Evolutionary conservation across 2,888 invertebrate species (phyloP).

Genomic region (Clusia tigrina): DNA sequence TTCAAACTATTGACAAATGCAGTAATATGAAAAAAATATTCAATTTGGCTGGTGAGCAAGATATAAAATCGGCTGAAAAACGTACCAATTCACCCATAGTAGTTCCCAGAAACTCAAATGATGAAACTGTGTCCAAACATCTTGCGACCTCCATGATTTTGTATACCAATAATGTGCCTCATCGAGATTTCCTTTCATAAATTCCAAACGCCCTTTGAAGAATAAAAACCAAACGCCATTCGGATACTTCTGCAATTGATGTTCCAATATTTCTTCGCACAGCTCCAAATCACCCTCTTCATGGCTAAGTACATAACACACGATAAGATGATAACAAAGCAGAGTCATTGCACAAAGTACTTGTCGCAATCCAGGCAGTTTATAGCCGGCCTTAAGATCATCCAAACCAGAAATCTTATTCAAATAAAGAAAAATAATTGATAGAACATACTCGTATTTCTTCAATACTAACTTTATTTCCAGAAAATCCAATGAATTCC

Average conservation of each 20-base stretch:
- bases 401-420: conserved; percentile 71
- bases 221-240: conserved; percentile 91
- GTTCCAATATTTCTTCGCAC: conserved; percentile 77
- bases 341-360: conserved; percentile 87
- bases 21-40: too few species aligned
- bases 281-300: conserved; percentile 80
- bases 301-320: conserved; percentile 82
- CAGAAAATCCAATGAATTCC: conserved; percentile 95
- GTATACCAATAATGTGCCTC: conserved; percentile 79
- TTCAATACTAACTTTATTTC: conserved; percentile 74
- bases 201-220: conserved; percentile 85
- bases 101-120: conserved; percentile 95
- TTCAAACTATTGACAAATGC: too few species aligned
- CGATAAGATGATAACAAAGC: conserved; percentile 85
- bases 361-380: conserved; percentile 80
- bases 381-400: conserved; percentile 78
- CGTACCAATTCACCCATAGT: conserved; percentile 86
- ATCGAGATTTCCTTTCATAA: conserved; percentile 79
- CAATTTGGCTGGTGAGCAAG: too few species aligned
- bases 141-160: conserved; percentile 81
- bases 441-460: too few species aligned
- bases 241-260: conserved; percentile 75
- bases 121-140: conserved; percentile 89
- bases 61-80: conserved; percentile 24
- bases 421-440: too few species aligned